phyloP scores from a whole-genome alignment of 2,113 vertebrate species.

The Tetrax tetrax region DNA sequence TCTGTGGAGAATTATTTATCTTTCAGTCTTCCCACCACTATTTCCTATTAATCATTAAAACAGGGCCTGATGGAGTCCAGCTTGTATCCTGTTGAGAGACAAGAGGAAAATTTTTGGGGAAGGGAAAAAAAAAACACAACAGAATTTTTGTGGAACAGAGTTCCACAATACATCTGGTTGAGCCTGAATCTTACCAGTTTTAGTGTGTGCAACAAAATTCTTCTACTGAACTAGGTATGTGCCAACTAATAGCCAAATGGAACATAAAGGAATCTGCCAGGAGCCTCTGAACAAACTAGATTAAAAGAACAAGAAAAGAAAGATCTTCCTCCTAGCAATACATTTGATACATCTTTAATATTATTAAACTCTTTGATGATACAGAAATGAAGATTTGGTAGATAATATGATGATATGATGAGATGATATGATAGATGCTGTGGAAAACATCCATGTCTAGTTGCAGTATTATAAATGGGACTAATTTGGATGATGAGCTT shows the following conservation, averaged over 20 bases:
- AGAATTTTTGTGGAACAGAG: neutral
- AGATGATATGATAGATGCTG: neutral
- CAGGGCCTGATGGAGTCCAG: neutral
- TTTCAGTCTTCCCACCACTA: neutral
- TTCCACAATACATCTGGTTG: neutral
- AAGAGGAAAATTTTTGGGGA: neutral
- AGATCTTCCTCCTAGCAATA: neutral
- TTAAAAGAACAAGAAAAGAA: neutral
- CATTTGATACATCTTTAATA: neutral
- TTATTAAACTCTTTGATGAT: neutral
- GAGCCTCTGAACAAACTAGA: neutral
- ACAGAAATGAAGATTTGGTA: too few species aligned
- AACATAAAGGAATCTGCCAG: neutral
- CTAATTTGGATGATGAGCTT: neutral
- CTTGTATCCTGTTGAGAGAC: neutral
- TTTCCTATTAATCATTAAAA: neutral
- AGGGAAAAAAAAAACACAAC: neutral
- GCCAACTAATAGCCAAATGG: neutral
- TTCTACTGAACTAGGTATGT: neutral
- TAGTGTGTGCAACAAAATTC: fast-evolving
- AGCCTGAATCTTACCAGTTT: neutral
- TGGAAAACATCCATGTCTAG: neutral
- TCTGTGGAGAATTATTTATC: neutral
- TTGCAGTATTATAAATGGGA: neutral
- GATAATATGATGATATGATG: too few species aligned